These are phyloP conservation scores for Amaurobius ferox DNA, from an alignment of 2,888 invertebrate species.

Conservation along the genomic window DNA sequence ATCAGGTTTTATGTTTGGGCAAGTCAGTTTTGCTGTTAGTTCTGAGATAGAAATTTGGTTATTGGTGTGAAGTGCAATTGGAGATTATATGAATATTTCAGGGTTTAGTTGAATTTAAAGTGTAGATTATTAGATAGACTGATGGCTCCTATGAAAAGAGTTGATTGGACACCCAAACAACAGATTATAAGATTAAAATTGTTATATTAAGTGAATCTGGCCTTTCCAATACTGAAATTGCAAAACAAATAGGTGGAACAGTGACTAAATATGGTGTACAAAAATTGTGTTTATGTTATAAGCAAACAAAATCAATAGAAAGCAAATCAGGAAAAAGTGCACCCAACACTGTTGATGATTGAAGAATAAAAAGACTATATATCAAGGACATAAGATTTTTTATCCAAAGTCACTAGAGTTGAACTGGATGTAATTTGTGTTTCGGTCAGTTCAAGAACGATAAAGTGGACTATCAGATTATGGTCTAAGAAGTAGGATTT, in stretches of 20 bases:
- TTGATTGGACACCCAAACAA: too few relatives aligned
- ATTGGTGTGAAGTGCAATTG: too few relatives aligned
- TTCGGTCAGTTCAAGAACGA: not conserved
- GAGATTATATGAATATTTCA: too few relatives aligned
- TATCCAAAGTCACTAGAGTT: not conserved
- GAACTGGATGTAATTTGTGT: not conserved
- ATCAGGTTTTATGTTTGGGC: too few relatives aligned
- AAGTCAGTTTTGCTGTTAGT: too few relatives aligned
- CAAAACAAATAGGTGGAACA: too few relatives aligned
- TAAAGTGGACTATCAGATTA: too few relatives aligned
- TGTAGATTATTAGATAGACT: too few relatives aligned
- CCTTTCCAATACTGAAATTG: slow-evolving; percentile 4
- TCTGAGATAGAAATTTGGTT: too few relatives aligned
- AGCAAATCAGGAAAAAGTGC: not conserved
- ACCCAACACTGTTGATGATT: not conserved
- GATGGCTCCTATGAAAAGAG: too few relatives aligned
- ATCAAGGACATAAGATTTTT: not conserved
- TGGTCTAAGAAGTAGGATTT: slow-evolving; percentile 4
- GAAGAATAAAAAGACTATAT: not conserved
- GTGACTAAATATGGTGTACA: not conserved
- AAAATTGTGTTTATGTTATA: not conserved
- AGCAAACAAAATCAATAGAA: not conserved
- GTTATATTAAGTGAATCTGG: not conserved
- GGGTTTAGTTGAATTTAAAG: too few relatives aligned
- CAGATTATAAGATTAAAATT: too few relatives aligned